These are phyloP conservation scores for Zaprionus nigranus DNA, from an alignment of 1,140 invertebrate genomes.

Conservation along the genomic window DNA sequence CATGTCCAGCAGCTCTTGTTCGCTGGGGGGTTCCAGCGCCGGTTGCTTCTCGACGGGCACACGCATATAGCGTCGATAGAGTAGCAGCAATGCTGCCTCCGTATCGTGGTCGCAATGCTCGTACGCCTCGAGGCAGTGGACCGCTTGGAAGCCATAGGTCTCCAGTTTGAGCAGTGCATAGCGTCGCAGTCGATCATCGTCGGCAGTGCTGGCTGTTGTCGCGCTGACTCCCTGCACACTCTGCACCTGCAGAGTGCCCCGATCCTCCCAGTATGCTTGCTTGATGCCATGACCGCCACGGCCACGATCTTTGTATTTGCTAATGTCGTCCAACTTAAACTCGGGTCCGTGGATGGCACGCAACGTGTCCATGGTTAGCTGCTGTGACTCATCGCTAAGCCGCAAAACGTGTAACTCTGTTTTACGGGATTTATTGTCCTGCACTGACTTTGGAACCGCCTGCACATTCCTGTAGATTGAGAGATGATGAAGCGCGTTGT, in stretches of 20 bases:
- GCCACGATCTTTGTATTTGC: slow-evolving; percentile 88
- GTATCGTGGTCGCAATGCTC: slow-evolving; percentile 87
- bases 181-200: slow-evolving; percentile 86
- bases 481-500: not conserved
- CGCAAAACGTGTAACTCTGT: slow-evolving; percentile 89
- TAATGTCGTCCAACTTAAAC: slow-evolving; percentile 86
- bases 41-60: slow-evolving; percentile 65
- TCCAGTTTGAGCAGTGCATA: slow-evolving; percentile 90
- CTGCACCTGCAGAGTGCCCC: slow-evolving; percentile 89
- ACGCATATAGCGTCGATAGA: slow-evolving; percentile 88
- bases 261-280: slow-evolving; percentile 90
- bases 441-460: slow-evolving; percentile 51
- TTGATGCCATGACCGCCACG: slow-evolving; percentile 87
- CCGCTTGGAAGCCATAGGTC: slow-evolving; percentile 89
- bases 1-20: slow-evolving; percentile 87
- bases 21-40: slow-evolving; percentile 51
- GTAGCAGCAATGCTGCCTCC: slow-evolving; percentile 88
- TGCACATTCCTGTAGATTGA: slow-evolving; percentile 55
- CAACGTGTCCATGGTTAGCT: slow-evolving; percentile 89
- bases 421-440: slow-evolving; percentile 85
- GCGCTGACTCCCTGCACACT: slow-evolving; percentile 88
- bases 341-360: slow-evolving; percentile 89
- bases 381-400: slow-evolving; percentile 88
- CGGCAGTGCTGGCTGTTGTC: slow-evolving; percentile 37
- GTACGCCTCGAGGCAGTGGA: slow-evolving; percentile 90